Conservation (phyloP, 2,113 vertebrate species). For the Guaruba guarouba region DNA sequence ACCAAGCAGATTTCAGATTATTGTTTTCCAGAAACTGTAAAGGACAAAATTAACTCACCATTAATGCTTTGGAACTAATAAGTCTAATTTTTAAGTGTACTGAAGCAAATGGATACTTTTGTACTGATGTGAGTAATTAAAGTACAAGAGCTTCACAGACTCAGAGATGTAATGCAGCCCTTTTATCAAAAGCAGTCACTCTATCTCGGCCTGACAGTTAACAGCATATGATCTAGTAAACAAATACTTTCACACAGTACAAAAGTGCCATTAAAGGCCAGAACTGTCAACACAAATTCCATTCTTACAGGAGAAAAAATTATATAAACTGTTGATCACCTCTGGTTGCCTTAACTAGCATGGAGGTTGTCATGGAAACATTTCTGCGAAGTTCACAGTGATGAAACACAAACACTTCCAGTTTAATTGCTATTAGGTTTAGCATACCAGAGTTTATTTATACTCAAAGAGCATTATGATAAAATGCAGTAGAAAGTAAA, state of each 20-base stretch:
- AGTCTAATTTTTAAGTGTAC: constrained; percentile 76
- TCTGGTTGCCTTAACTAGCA: constrained; percentile 96
- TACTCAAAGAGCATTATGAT: constrained; percentile 76
- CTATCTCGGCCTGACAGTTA: constrained; percentile 88
- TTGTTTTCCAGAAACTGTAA: constrained; percentile 48
- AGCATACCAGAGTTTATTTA: constrained; percentile 82
- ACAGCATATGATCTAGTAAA: constrained; percentile 95
- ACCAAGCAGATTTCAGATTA: constrained; percentile 24
- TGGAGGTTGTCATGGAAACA: constrained; percentile 99
- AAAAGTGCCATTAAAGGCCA: constrained; percentile 98
- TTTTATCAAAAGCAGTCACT: constrained; percentile 93
- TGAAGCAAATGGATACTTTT: constrained; percentile 84
- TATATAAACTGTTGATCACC: constrained; percentile 91
- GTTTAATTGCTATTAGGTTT: constrained; percentile 93
- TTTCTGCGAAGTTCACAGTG: constrained; percentile 88
- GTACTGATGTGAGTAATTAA: constrained; percentile 89
- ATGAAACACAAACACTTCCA: constrained; percentile 90
- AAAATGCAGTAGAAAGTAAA: constrained; percentile 76
- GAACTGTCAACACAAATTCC: constrained; percentile 98
- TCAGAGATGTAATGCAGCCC: constrained; percentile 84
- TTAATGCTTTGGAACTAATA: constrained; percentile 78
- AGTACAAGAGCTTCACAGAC: constrained; percentile 81
- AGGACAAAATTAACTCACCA: constrained; percentile 76
- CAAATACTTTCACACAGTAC: constrained; percentile 93
- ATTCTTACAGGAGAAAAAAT: constrained; percentile 82